Base-by-base conservation (phyloP, 2,797 vertebrate species). In the Mormyrus hasselquistii region DNA sequence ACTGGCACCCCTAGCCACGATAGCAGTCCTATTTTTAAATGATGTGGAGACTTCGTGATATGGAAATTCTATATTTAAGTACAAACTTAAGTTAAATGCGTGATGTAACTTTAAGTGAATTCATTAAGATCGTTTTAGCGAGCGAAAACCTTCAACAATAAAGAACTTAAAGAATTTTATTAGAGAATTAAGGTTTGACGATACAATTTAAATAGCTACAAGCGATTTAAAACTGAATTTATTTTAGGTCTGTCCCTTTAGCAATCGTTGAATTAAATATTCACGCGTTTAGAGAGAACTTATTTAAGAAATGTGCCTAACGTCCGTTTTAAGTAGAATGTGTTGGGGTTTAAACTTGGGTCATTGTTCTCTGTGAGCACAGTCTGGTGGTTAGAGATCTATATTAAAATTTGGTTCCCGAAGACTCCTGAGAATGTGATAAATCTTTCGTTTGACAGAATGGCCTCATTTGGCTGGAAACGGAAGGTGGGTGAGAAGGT, bases 381-480 rank as follows among this genome's bases (percentile, higher is more conserved):
- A 25, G 22, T 34, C 65, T 73, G 65, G 65, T 34, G 14, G 10
- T 73, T 73, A 29, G 65, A 4, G 59, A n/a, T 57, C 5, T 41
- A 47, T 85, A 34, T 50, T 82, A 52, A 62, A 84, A 84, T 29
- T 29, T 41, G 19, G 9, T 44, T 19, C 44, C 38, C 16, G 9
- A 38, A 38, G 5, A 47, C 19, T 87, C 38, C 3, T 44, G 55
- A 62, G 41, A 47, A n/a, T 88, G 87, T 41, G 34, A n/a, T 12
- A 57, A 53, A 59, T 41, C 10, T 87, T 19, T 41, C 9, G 34
- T 59, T 44, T 62, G 16, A 3, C 88, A 95, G 91, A 82, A 99
- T 99, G 98, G 97, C 98, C 85, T 99, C 98, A 1, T 99, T 99
- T 92, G 97, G 97, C 5, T 99, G 98, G 98, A 99, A 99, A 93